Base-by-base conservation (phyloP, 2,113 vertebrate species). In the Nibea albiflora region DNA sequence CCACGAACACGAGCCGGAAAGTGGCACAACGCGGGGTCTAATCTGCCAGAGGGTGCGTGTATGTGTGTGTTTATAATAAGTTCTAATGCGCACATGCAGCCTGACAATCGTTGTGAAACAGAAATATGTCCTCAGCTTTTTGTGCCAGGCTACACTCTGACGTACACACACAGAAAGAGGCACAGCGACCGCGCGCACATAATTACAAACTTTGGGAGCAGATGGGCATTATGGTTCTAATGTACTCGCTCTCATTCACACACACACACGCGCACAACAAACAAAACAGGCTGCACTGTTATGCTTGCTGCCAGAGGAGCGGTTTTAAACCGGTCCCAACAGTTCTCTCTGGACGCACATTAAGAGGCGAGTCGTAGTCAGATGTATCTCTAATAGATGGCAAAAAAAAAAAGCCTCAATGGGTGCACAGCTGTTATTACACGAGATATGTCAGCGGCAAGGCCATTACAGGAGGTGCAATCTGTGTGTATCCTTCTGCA, bases 141-240 rank as follows among this genome's bases (percentile, higher is more conserved):
- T 49, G 42, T 63, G 73, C 71, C 69, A 80, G 14, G 24, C 67
- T 62, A 15, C 52, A 28, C 65, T 84, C 54, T 56, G 24, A 80
- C 49, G n/a, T 63, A 61, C 50, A 70, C 50, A 70, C 66, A 57
- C 58, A 71, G 31, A 53, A 47, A 58, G 19, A 69, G 11, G 39
- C 67, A 76, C 64, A 66, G 35, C 81, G 53, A 26, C 63, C 54
- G 44, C 16, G 62, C 46, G 39, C 20, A 14, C 50, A n/a, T 64
- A 52, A 68, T 70, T 78, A 76, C 20, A 70, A 80, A 83, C 53
- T 66, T 67, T 52, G 49, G 26, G 69, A 83, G 78, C 88, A 89
- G 88, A 88, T 91, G 83, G 80, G 61, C 63, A 52, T 73, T 46
- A 60, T 31, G 42, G 47, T 35, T 47, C 68, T 78, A 84, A 88